These are phyloP conservation scores for Ciona savignyi DNA, from an alignment of 23 tunicate genomes.

Conservation along the genomic window DNA sequence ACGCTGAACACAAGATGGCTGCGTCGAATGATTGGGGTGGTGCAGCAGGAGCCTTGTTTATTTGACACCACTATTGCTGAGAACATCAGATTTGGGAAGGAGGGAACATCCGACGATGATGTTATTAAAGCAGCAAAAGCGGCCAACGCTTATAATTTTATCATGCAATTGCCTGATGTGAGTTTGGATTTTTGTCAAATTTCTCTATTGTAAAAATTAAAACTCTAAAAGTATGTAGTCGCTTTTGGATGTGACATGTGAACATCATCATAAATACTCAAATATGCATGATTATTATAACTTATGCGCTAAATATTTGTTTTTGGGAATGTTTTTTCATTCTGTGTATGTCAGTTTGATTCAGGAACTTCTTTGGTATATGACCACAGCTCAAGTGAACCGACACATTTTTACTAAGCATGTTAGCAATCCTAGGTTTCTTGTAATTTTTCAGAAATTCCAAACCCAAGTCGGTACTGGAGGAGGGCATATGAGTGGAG, in stretches of 20 bases:
- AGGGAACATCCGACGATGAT: constrained; percentile 66
- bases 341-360: too few species aligned
- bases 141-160: constrained; percentile 94
- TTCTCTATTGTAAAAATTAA: too few species aligned
- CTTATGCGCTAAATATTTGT: too few species aligned
- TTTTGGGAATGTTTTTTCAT: too few species aligned
- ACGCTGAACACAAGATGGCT: constrained; percentile 71
- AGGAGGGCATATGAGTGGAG: constrained; percentile 93
- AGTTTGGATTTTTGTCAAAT: too few species aligned
- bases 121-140: constrained; percentile 84
- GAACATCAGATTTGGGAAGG: constrained; percentile 76
- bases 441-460: constrained; percentile 51
- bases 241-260: too few species aligned
- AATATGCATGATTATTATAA: too few species aligned
- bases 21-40: constrained; percentile 63
- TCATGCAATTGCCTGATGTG: constrained; percentile 89
- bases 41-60: constrained; percentile 81
- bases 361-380: too few species aligned
- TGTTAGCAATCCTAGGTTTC: background rate
- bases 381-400: too few species aligned
- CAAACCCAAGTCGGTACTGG: constrained; percentile 78
- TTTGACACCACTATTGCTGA: constrained; percentile 87
- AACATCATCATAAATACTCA: too few species aligned
- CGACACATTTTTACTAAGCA: too few species aligned
- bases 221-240: too few species aligned